Base-by-base conservation (phyloP, 1,140 invertebrate genomes). In the Dendroctonus ponderosae region DNA sequence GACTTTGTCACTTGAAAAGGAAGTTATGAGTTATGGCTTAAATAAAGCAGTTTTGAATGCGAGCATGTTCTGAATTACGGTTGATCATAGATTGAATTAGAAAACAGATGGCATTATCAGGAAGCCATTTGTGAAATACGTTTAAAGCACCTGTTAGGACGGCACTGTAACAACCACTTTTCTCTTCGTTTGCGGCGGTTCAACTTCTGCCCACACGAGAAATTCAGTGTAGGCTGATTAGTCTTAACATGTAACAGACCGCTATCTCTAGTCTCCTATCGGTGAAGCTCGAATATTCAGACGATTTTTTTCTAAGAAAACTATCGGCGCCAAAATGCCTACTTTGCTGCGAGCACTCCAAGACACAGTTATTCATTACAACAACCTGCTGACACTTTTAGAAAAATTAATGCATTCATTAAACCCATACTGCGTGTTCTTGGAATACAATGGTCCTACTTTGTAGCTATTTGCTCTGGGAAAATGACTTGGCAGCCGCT, bases 181-280 rank as follows among this genome's bases (percentile, higher is more conserved):
- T 52, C 49, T 53, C 37, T 61, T 38, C 14, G 15, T 51, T 49
- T 58, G 53, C 63, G 56, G 56, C 65, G 46, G 43, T 67, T 67
- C 58, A 60, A 67, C 57, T 67, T 43, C 65, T 60, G 46, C 65
- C 65, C 58, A 67, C 65, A 54, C 65, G 40, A 67, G 64, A 66
- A 66, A 67, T 67, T 67, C 65, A 67, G 65, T 67, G 65, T 67
- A 67, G 65, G 65, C 58, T 67, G 65, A 67, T 67, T 67, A 67
- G 57, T 42, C 58, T 67, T 61, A 67, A 67, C 65, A 67, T 67
- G 65, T 60, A 60, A 67, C 58, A 48, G 51, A 61, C 56, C 58
- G 65, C 65, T 61, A 67, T 61, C 57, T 67, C 65, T 61, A 61
- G 43, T 46, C 57, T 67, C 48, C 65, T 67, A 67, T 67, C 65